A percentile compares a stretch with the other conserved stretches of the same genome.
phyloP scores from a whole-genome alignment of 2,888 invertebrate species.

The Prostheceraeus crozeri region DNA sequence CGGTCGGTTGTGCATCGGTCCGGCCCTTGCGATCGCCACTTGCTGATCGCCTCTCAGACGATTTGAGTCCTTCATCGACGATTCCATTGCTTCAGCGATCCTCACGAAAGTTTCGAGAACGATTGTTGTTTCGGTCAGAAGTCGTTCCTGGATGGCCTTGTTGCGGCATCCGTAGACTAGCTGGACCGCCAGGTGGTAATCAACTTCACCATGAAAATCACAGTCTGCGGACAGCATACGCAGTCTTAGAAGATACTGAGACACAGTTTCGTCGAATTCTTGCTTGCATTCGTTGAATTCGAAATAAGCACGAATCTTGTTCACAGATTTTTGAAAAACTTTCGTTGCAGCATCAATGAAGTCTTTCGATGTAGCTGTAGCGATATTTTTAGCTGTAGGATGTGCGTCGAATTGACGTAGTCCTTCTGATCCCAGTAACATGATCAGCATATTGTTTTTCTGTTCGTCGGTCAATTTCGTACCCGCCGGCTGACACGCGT shows the following conservation, averaged over 20 bases:
- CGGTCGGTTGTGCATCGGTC: no score
- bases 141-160: background rate
- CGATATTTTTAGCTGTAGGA: background rate
- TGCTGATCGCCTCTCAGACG: no score
- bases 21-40: no score
- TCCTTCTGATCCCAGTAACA: background rate
- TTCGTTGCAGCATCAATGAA: background rate
- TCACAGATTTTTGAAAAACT: background rate
- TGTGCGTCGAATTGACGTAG: slow-evolving; percentile 1
- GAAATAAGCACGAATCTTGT: slow-evolving; percentile 6
- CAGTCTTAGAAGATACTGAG: background rate
- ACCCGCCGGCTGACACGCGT: no score
- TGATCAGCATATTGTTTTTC: slow-evolving; percentile 12
- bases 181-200: slow-evolving; percentile 4
- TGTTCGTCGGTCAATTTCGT: background rate
- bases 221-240: slow-evolving; percentile 17
- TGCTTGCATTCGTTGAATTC: slow-evolving; percentile 7
- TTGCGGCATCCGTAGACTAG: slow-evolving; percentile 2
- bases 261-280: slow-evolving; percentile 7
- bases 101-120: background rate
- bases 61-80: no score
- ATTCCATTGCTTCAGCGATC: background rate
- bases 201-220: background rate
- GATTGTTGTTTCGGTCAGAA: slow-evolving; percentile 6
- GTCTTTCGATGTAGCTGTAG: background rate